Evolutionary conservation across 2,797 vertebrate genomes (phyloP), one percentile per base, ranked within the genome.

Genomic region (Danio tinwini): DNA sequence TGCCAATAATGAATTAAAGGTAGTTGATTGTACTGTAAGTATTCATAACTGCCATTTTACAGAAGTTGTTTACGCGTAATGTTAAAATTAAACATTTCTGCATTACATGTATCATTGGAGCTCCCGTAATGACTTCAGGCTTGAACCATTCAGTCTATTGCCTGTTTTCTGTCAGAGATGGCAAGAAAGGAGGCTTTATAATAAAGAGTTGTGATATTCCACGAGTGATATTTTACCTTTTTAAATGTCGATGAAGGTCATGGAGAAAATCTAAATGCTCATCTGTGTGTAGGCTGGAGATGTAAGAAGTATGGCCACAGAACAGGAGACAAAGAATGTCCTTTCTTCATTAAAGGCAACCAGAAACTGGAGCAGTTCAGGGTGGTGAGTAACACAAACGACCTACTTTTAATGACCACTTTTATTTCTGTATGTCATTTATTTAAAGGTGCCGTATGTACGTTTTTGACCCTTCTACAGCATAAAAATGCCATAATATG

Each of bases 311-410:
- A 98, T 0, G 97, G 97, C 87, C 97, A 99, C 93, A 92, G 96
- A 90, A 99, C 96, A 0, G 97, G 97, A 82, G 96, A 98, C 85
- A 94, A 85, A 80, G 96, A 99, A 86, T 98, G 97, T 81, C 97
- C 96, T 0, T 98, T 97, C 92, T 99, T 99, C 90, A 97, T 97
- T 88, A 98, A 97, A 94, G 97, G 97, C 86, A 98, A 99, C 90
- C 96, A 98, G 91, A 98, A 98, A 87, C 90, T 99, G 89, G 97
- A 99, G 88, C 97, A 98, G 88, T 99, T 98, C 92, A 91, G 96
- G 92, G 97, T 98, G 90, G 97, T 99, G 92, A 95, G 96, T 94
- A 50, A 50, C 17, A 6, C 12, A 52, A 11, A 55, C 40, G 64
- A 7, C 37, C n/a, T 39, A 52, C 47, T 70, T 53, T 52, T 44